Base-by-base conservation (phyloP, 2,888 invertebrate species). In the Euzetes globulus region DNA sequence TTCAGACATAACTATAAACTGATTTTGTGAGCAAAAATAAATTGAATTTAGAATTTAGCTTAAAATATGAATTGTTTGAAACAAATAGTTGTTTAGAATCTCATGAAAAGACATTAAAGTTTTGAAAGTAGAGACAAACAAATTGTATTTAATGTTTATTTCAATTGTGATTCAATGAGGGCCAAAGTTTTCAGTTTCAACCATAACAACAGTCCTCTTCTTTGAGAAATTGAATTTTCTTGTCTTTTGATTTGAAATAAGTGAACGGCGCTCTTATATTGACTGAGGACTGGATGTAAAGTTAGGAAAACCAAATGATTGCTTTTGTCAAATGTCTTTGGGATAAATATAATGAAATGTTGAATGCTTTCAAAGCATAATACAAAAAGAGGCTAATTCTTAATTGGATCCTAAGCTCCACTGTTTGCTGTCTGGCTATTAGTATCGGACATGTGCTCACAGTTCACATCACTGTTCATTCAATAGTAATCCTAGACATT, bases 341-440 rank as follows among this genome's bases (percentile, higher is more conserved):
- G 68, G 68, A 68, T 68, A 68, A 68, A 68, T 68, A 68, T 68
- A 68, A 68, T 68, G 68, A 68, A 68, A 68, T 37, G 37, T 41
- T 29, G 25, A 41, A 41, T 41, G 41, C 52, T 65, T 65, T 65
- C 37, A 65, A 33, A 7, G 65, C 65, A 3, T 41, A 68, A 68
- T 68, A 68, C 41, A 68, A 68, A 68, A 37, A 68, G 45, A 68
- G 68, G 68, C 41, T 22, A 68, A 68, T 68, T 19, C 68, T 22
- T 68, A 68, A 68, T 68, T 68, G 37, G 41, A 45, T 68, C 68
- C 37, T 13, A 19, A 22, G 13, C 27, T 37, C 41, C 37, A 41
- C 1, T 68, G 68, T 68, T 68, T 68, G 37, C 41, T 15, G 15
- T n/a, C 33, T 29, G 33, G n/a, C 29, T 41, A 68, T 68, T 41